Evolutionary conservation across 2,113 vertebrate genomes (phyloP), one percentile per base, ranked within the genome.

Genomic region (Halcyon senegalensis): DNA sequence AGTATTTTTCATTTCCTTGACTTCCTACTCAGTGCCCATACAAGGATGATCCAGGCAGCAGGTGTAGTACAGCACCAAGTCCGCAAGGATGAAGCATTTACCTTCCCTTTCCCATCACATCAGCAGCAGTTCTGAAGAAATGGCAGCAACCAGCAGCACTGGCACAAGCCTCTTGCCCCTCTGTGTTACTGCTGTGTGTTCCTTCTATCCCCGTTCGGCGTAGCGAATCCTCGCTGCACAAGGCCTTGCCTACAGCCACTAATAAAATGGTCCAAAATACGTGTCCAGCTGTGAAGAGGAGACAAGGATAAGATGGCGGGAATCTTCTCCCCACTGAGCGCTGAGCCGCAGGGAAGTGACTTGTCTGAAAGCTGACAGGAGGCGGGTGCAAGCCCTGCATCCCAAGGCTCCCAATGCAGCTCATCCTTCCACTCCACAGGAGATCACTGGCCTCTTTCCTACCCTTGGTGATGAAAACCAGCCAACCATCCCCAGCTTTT

Each of bases 381-480:
- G 50, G 44, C 2, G 4, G 37, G 43, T 1, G 1, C 74, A 91
- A 84, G 31, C 58, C 9, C n/a, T 9, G 30, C 33, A 44, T 68
- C 37, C 73, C 0, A 0, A 44, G 5, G 8, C 33, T 91, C 64
- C 69, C 51, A 46, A 72, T 1, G 3, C 70, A 72, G n/a, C 43
- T 30, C 24, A 25, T 56, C 19, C 44, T 78, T 69, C 48, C 1
- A 11, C 35, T 78, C 56, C 4, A 7, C 7, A 11, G 23, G 55
- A 77, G 51, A 64, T 44, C 58, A 28, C 55, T 23, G 28, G 23
- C 16, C 59, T 1, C 46, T 78, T 60, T 51, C 70, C 39, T 33
- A 30, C 0, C 1, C 70, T 43, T 1, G 0, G 43, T 1, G 6
- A 35, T 0, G 2, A 76, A 91, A 94, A 27, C 2, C 43, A 92